These are phyloP conservation scores for Enhydra lutris DNA, from an alignment of 2,113 vertebrate genomes.

Conservation along the genomic window DNA sequence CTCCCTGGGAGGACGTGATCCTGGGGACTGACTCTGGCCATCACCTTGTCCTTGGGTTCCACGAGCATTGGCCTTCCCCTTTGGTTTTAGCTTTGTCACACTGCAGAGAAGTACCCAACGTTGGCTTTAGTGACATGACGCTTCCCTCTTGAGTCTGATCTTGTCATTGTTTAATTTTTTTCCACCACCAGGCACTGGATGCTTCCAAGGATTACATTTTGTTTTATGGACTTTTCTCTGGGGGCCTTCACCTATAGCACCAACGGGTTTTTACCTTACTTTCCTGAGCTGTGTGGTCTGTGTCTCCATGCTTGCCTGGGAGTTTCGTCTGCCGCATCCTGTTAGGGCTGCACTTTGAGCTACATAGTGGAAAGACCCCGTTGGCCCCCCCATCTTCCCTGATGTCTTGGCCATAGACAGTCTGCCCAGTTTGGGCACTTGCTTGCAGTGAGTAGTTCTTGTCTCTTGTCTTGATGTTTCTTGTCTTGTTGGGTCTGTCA, in stretches of 20 bases:
- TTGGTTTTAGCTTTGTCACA: neutral
- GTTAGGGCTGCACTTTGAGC: neutral
- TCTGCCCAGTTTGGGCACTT: slow-evolving; percentile 42
- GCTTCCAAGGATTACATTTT: neutral
- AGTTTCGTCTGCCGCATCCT: neutral
- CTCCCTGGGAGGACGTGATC: neutral
- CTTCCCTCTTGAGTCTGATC: neutral
- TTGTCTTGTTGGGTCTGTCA: neutral
- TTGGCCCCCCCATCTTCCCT: slow-evolving; percentile 36
- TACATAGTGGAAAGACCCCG: neutral
- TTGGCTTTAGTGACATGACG: neutral
- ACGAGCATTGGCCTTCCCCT: neutral
- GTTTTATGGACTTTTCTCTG: neutral
- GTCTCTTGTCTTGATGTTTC: neutral
- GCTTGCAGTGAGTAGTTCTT: slow-evolving; percentile 38
- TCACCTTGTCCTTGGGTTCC: neutral
- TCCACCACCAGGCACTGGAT: neutral
- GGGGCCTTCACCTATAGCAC: neutral
- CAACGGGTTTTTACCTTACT: neutral
- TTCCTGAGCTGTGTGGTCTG: neutral
- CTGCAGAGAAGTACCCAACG: fast-evolving
- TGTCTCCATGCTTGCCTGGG: neutral
- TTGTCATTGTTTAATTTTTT: neutral
- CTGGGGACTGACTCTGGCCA: neutral
- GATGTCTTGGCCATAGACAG: neutral